These are phyloP conservation scores for Ectropis grisescens DNA, from an alignment of 1,140 invertebrate species.

Conservation along the genomic window DNA sequence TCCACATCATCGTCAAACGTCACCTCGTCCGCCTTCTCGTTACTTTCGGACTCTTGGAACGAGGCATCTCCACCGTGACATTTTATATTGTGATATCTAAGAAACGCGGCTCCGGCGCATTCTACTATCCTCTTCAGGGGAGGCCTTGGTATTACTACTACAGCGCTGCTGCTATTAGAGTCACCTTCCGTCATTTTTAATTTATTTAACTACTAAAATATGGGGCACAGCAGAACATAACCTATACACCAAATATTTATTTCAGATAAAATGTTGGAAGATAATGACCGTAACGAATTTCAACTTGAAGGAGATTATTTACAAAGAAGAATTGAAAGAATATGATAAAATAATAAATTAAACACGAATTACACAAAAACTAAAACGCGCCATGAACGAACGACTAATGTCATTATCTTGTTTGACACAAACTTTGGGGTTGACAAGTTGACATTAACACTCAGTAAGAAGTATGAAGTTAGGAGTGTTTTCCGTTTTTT, in stretches of 20 bases:
- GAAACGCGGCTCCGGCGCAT: constrained; percentile 51
- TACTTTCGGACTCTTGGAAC: constrained; percentile 45
- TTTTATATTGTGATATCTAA: constrained; percentile 59
- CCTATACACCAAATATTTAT: constrained; percentile 37
- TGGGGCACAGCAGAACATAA: constrained; percentile 47
- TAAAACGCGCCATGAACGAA: constrained; percentile 13
- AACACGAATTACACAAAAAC: neutral
- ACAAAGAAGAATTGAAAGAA: too few relatives aligned
- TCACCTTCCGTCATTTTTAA: constrained; percentile 47
- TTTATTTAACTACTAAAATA: constrained; percentile 29
- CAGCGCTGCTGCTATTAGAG: constrained; percentile 23
- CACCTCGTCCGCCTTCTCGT: constrained; percentile 72
- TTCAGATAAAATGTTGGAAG: neutral
- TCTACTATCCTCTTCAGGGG: constrained; percentile 51
- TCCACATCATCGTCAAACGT: constrained; percentile 85
- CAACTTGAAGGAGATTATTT: too few relatives aligned
- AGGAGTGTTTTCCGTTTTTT: too few relatives aligned
- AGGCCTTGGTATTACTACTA: constrained; percentile 38
- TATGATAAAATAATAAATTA: too few relatives aligned
- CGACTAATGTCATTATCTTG: too few relatives aligned
- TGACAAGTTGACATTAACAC: too few relatives aligned
- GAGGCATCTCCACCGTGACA: constrained; percentile 55
- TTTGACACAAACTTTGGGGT: too few relatives aligned
- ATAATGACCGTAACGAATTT: too few relatives aligned
- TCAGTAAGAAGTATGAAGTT: too few relatives aligned